Percentiles rank a stretch among this genome's conserved stretches.
phyloP scores from a whole-genome alignment of 2,113 vertebrate species.

The Datnioides undecimradiatus region DNA sequence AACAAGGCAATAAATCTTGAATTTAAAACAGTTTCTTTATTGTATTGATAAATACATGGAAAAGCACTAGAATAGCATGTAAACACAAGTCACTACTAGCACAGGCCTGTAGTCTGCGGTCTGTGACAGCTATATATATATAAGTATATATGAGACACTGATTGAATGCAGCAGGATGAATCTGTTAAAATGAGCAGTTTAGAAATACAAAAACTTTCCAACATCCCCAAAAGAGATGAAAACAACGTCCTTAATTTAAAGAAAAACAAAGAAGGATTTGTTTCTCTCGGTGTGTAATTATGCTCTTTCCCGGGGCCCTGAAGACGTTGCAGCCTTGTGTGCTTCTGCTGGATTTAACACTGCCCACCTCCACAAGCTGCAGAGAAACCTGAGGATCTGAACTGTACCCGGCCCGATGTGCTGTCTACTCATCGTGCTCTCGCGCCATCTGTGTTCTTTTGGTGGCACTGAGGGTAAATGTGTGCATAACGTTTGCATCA shows the following conservation, averaged over 20 bases:
- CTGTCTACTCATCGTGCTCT: not conserved
- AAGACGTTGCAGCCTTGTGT: not conserved
- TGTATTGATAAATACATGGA: not conserved
- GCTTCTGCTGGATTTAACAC: not conserved
- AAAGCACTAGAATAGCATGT: not conserved
- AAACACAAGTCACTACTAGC: not conserved
- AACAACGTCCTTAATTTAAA: constrained; percentile 3
- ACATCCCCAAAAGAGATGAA: not conserved
- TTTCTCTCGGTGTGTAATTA: not conserved
- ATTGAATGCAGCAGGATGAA: not conserved
- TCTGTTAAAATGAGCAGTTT: not conserved
- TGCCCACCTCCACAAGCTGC: constrained; percentile 6
- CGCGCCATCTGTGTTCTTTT: too few species aligned
- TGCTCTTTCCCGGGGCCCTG: not conserved
- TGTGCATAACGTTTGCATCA: too few species aligned
- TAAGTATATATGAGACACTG: not conserved
- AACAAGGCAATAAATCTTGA: not conserved
- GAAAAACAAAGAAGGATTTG: not conserved
- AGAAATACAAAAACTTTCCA: not conserved
- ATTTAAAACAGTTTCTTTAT: not conserved
- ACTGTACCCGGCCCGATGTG: too few species aligned
- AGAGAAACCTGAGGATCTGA: not conserved
- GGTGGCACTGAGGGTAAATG: too few species aligned
- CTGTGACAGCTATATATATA: fast-evolving
- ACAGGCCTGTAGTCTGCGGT: not conserved